Evolutionary conservation across 1,140 invertebrate species (phyloP), one percentile per base, ranked within the genome.

Genomic region (Apis cerana): DNA sequence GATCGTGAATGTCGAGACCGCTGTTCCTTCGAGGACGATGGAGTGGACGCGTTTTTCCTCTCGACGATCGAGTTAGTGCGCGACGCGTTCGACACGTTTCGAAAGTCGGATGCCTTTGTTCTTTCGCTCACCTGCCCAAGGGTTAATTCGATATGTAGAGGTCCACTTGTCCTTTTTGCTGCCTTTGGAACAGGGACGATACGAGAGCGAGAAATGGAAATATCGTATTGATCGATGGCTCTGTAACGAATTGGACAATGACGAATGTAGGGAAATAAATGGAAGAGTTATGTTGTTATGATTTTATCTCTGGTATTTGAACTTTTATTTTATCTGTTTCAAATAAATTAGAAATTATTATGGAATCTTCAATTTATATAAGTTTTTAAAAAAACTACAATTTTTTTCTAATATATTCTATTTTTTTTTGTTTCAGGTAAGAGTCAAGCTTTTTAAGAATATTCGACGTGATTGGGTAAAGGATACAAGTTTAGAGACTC

Each of bases 351-450:
- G 1, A 62, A 17, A 62, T 27, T 27, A 17, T 62, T 62, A 2
- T 27, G 0, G 2, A 33, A 33, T n/a, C 15, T 62, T 23, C 12
- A 9, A 2, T 62, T 62, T 62, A 23, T 9, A 15, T 61, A 12
- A 12, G 12, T 23, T 62, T 27, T 8, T 7, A 15, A 62, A 23
- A n/a, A 23, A 61, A 8, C 0, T 43, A 43, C 4, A 43, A 43
- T 43, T 43, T n/a, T 52, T n/a, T 15, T 61, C 11, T 68, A 11
- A 82, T 17, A 19, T 27, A 2, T 21, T 58, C 11, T n/a, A 8
- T 21, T 17, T 33, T 64, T n/a, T 85, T 81, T 87, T 89, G 87
- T 87, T 89, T 75, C 77, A 89, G 88, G 88, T 89, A 85, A 89
- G 87, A 78, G 65, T 19, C 64, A 23, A 19, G 11, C 1, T 27